Percentiles rank a stretch among this genome's conserved stretches.
Evolutionary conservation across 2,888 invertebrate species (phyloP).

Genomic region (Drosophila mimetica): DNA sequence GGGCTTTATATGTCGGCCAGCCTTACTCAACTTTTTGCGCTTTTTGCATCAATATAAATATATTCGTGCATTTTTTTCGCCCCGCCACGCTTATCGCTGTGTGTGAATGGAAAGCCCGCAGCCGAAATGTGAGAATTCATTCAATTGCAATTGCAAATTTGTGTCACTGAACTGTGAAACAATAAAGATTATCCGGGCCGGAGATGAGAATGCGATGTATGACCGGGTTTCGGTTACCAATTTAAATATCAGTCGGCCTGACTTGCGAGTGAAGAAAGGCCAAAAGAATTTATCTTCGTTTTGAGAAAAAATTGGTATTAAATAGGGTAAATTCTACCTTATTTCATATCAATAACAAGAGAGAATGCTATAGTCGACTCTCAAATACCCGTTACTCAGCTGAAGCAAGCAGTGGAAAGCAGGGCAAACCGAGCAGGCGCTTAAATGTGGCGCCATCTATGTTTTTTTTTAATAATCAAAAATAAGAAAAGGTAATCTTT

Average conservation of each 20-base stretch:
- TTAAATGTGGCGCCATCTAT: too few species aligned
- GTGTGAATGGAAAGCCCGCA: conserved; percentile 32
- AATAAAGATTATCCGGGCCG: conserved; percentile 47
- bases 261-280: conserved; percentile 4
- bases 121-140: conserved; percentile 44
- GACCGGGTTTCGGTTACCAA: conserved; percentile 42
- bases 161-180: conserved; percentile 52
- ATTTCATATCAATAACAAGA: too few species aligned
- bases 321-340: too few species aligned
- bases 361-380: too few species aligned
- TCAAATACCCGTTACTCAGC: too few species aligned
- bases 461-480: too few species aligned
- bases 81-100: conserved; percentile 27
- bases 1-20: conserved; percentile 3
- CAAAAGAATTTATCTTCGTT: background rate
- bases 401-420: too few species aligned
- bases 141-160: conserved; percentile 50
- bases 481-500: too few species aligned
- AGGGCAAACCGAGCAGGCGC: too few species aligned
- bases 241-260: conserved; percentile 36
- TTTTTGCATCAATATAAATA: conserved; percentile 19
- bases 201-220: conserved; percentile 43
- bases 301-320: too few species aligned
- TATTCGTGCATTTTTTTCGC: conserved; percentile 20
- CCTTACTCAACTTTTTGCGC: too few species aligned